Evolutionary conservation across 64 coral and sea anemone genomes (phyloP).

Genomic region (Trachythela sp.): DNA sequence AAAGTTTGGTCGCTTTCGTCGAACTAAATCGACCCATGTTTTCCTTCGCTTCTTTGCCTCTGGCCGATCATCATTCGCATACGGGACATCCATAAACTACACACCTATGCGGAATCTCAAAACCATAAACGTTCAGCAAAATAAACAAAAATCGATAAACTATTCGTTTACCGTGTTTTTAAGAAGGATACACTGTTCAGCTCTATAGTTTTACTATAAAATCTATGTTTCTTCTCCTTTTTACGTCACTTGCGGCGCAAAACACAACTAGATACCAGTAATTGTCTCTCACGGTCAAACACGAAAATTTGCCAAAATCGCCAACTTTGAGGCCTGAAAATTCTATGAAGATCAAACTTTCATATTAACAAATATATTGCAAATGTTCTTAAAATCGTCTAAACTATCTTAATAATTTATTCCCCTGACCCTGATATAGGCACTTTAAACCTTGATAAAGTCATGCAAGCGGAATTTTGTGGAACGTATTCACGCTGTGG

Average conservation of each 20-base stretch:
- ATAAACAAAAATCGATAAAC: neutral
- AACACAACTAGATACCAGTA: neutral
- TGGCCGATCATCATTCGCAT: constrained; percentile 10
- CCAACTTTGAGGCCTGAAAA: constrained; percentile 15
- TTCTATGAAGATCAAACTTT: neutral
- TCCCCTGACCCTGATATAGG: neutral
- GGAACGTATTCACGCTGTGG: no score
- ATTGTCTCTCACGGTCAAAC: neutral
- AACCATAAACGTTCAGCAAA: neutral
- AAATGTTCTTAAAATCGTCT: constrained; percentile 9
- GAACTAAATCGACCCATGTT: constrained; percentile 5
- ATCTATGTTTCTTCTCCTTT: neutral
- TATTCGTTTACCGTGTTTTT: neutral
- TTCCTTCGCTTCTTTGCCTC: constrained; percentile 10
- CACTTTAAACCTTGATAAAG: neutral
- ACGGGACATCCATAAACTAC: constrained; percentile 19
- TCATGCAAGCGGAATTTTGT: no score
- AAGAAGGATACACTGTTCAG: neutral
- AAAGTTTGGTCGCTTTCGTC: constrained; percentile 13
- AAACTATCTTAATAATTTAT: neutral
- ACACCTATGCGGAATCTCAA: neutral
- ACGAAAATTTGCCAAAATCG: neutral
- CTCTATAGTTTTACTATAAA: neutral
- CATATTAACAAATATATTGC: constrained; percentile 1
- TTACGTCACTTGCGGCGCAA: neutral